Percentiles rank a stretch among this genome's conserved stretches.
These are phyloP conservation scores for Platycnemis pennipes DNA, from an alignment of 2,888 invertebrate species.

Conservation along the genomic window DNA sequence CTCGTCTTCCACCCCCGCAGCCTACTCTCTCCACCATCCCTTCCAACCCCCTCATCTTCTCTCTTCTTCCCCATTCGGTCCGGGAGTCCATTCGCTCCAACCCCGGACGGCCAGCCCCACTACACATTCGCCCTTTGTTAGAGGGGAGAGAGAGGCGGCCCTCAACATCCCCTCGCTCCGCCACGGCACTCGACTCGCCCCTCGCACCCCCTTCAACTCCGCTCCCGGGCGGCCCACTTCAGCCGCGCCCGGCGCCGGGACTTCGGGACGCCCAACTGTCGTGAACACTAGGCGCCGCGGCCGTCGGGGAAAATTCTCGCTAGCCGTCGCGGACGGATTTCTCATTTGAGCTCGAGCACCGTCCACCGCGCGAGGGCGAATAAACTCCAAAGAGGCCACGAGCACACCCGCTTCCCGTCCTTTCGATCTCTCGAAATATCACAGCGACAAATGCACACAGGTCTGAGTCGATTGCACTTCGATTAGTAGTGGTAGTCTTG, in stretches of 20 bases:
- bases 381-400: constrained; percentile 13
- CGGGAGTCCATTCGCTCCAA: neutral
- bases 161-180: neutral
- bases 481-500: too few relatives aligned
- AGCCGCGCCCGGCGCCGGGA: neutral
- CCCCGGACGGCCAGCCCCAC: neutral
- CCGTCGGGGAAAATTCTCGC: neutral
- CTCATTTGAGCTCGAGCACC: constrained; percentile 12
- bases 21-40: neutral
- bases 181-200: neutral
- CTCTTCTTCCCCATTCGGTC: neutral
- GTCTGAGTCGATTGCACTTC: neutral
- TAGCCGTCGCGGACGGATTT: neutral
- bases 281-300: neutral
- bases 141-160: neutral
- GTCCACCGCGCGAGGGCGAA: neutral
- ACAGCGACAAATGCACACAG: neutral
- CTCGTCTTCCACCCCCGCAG: neutral
- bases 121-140: neutral
- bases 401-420: neutral
- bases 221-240: neutral
- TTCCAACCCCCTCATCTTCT: neutral
- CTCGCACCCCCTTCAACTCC: neutral
- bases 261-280: neutral
- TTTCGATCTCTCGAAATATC: neutral